Conservation (phyloP, 2,888 invertebrate genomes). For the Drepana falcataria region DNA sequence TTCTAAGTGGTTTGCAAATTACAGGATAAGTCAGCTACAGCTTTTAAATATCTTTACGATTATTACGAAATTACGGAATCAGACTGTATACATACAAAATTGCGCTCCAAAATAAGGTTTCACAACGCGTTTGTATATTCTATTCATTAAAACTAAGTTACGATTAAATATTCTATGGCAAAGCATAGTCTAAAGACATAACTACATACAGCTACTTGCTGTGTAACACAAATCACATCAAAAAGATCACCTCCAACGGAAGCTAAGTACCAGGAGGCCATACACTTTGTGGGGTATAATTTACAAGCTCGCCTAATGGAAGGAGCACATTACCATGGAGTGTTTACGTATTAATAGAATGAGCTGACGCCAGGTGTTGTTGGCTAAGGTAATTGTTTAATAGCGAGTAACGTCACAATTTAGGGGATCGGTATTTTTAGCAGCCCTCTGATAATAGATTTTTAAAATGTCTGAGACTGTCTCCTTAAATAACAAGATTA, state of each 20-base stretch:
- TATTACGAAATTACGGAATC: too few relatives aligned
- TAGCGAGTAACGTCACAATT: constrained; percentile 48
- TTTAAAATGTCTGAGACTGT: background rate
- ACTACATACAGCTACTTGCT: background rate
- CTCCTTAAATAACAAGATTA: background rate
- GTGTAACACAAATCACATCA: constrained; percentile 14
- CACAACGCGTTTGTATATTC: too few relatives aligned
- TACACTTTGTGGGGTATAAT: constrained; percentile 61
- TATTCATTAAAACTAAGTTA: too few relatives aligned
- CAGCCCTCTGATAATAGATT: background rate
- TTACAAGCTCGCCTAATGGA: constrained; percentile 71
- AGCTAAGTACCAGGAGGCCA: constrained; percentile 51
- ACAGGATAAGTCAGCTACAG: too few relatives aligned
- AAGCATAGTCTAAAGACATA: too few relatives aligned
- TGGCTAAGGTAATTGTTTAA: constrained; percentile 55
- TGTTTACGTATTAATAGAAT: constrained; percentile 74
- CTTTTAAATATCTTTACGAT: too few relatives aligned
- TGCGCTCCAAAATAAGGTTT: too few relatives aligned
- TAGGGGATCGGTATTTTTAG: constrained; percentile 33
- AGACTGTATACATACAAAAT: too few relatives aligned
- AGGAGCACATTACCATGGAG: constrained; percentile 65
- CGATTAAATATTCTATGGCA: too few relatives aligned
- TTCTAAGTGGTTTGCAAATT: too few relatives aligned
- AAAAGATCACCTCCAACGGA: constrained; percentile 25
- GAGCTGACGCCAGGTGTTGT: constrained; percentile 58